Evolutionary conservation across 2,113 vertebrate species (phyloP).

Genomic region (Cisticola juncidis): DNA sequence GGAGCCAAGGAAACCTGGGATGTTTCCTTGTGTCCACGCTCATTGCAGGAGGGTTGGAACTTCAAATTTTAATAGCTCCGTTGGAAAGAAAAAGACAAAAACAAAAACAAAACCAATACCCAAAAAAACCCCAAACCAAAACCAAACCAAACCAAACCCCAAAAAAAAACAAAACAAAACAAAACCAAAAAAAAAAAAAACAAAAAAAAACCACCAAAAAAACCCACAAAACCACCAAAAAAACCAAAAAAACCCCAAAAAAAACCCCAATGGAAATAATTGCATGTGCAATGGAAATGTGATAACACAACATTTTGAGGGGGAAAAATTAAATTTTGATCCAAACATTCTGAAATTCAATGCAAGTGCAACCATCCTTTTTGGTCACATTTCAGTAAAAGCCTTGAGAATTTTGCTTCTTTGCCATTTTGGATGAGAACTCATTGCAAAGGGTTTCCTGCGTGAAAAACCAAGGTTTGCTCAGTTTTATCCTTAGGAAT

Average conservation of each 20-base stretch:
- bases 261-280: neutral
- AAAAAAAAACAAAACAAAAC: neutral
- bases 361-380: neutral
- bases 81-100: neutral
- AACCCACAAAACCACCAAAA: no score
- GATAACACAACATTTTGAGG: neutral
- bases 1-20: neutral
- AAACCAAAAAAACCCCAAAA: no score
- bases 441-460: neutral
- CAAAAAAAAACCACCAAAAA: neutral
- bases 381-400: neutral
- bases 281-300: neutral
- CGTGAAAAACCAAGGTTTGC: neutral
- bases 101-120: no score
- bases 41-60: neutral
- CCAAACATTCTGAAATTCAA: neutral
- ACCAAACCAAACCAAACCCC: no score
- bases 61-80: neutral
- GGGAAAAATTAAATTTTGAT: neutral
- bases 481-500: neutral
- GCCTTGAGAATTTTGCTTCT: neutral
- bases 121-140: no score
- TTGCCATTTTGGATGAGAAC: neutral
- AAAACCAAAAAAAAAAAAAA: neutral
- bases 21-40: neutral